Evolutionary conservation across 2,888 invertebrate genomes (phyloP).

Genomic region (Lydus trimaculatus): DNA sequence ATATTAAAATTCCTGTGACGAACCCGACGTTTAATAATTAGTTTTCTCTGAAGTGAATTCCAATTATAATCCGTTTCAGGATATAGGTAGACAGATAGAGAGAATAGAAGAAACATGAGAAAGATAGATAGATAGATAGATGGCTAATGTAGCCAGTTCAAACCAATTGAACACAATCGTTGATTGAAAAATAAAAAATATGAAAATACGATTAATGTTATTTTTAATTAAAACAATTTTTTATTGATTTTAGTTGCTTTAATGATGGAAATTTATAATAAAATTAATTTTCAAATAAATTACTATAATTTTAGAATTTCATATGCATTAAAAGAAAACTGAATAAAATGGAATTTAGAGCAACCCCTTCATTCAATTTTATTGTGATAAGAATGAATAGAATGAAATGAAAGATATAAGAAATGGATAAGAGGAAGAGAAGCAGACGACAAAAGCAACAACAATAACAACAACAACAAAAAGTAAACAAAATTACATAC

Average conservation of each 20-base stretch:
- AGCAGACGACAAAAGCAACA: not conserved
- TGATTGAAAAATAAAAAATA: not conserved
- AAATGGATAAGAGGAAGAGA: not conserved
- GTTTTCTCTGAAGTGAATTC: conserved; percentile 51
- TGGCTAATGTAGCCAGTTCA: not conserved
- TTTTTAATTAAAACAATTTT: not conserved
- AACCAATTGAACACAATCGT: conserved; percentile 1
- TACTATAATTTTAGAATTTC: too few species aligned
- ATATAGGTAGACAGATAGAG: not conserved
- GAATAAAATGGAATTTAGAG: not conserved
- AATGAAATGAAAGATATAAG: not conserved
- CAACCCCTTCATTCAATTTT: not conserved
- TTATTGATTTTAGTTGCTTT: too few species aligned
- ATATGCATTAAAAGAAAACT: not conserved
- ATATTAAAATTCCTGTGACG: conserved; percentile 53
- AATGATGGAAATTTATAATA: too few species aligned
- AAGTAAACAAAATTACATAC: conserved; percentile 23
- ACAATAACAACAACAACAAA: not conserved
- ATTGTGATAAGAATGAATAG: not conserved
- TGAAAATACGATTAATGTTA: not conserved
- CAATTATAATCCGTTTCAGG: conserved; percentile 42
- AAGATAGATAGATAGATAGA: not conserved
- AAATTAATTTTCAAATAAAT: too few species aligned
- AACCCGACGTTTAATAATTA: conserved; percentile 52
- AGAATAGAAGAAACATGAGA: not conserved